Evolutionary conservation across 92 coral and sea anemone species (phyloP).

Genomic region (Umimayanthus kanabou): DNA sequence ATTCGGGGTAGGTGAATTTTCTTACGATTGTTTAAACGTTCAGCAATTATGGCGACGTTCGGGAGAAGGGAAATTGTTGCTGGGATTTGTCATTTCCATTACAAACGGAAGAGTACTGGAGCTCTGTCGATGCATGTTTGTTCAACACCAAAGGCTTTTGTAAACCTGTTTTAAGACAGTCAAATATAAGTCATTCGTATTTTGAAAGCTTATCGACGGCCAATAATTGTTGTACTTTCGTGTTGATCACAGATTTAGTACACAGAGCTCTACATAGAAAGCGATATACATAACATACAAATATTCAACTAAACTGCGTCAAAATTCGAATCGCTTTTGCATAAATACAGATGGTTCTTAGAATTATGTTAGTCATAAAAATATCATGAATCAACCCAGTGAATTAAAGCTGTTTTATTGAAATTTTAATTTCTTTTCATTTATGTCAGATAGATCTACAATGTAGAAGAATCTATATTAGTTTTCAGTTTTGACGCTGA

Average conservation of each 20-base stretch:
- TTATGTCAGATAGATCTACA: too few species aligned
- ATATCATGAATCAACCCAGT: neutral
- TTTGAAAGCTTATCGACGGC: neutral
- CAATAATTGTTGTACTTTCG: neutral
- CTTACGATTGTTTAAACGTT: neutral
- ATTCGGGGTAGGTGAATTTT: conserved; percentile 24
- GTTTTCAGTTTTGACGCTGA: neutral
- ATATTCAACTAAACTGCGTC: conserved; percentile 1
- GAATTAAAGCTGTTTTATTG: neutral
- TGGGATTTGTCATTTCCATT: neutral
- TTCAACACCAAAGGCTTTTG: neutral
- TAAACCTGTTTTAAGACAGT: conserved; percentile 1
- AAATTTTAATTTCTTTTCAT: neutral
- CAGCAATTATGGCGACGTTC: neutral
- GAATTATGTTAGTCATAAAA: neutral
- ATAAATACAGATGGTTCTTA: neutral
- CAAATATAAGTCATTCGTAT: neutral
- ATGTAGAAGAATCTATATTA: neutral
- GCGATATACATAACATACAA: neutral
- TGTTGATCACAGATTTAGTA: neutral
- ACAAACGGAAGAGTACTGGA: neutral
- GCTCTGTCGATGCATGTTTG: neutral
- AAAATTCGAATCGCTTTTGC: neutral
- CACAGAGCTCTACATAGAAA: neutral
- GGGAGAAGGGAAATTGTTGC: neutral